Conservation (phyloP, 37 sponge, comb jelly and placozoan genomes). For the Diacarnus erythraeanus region DNA sequence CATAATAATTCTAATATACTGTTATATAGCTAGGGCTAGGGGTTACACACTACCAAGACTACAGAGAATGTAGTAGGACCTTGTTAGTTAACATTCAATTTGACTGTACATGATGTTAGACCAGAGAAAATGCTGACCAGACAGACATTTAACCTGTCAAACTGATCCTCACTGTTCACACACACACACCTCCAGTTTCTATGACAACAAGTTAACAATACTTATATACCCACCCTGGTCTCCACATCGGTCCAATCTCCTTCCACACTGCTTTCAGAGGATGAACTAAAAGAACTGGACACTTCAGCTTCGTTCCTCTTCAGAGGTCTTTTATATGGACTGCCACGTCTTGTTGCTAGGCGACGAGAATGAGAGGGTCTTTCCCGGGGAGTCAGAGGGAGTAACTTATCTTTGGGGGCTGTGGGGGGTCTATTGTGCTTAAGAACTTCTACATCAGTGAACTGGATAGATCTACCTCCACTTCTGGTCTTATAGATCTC, state of each 20-base stretch:
- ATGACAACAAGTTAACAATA: too few relatives aligned
- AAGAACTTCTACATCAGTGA: constrained; percentile 85
- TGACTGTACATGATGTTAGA: too few relatives aligned
- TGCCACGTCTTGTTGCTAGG: background rate
- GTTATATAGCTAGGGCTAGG: background rate
- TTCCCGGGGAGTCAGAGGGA: background rate
- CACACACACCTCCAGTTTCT: too few relatives aligned
- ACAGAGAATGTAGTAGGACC: too few relatives aligned
- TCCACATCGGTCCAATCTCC: constrained; percentile 71
- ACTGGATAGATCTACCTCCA: constrained; percentile 81
- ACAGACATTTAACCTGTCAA: too few relatives aligned
- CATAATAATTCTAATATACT: background rate
- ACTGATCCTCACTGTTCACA: too few relatives aligned
- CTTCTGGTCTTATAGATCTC: constrained; percentile 73
- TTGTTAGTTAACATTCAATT: too few relatives aligned
- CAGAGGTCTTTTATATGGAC: background rate
- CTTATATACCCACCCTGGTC: constrained; percentile 71
- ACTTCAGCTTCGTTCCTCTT: background rate
- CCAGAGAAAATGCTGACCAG: too few relatives aligned
- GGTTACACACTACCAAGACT: too few relatives aligned
- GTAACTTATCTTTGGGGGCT: background rate
- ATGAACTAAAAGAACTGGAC: background rate
- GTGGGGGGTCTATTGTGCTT: constrained; percentile 28
- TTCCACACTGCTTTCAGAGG: constrained; percentile 8
- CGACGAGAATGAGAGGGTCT: background rate